These are phyloP conservation scores for Fregetta grallaria DNA, from an alignment of 2,113 vertebrate genomes.

Conservation along the genomic window DNA sequence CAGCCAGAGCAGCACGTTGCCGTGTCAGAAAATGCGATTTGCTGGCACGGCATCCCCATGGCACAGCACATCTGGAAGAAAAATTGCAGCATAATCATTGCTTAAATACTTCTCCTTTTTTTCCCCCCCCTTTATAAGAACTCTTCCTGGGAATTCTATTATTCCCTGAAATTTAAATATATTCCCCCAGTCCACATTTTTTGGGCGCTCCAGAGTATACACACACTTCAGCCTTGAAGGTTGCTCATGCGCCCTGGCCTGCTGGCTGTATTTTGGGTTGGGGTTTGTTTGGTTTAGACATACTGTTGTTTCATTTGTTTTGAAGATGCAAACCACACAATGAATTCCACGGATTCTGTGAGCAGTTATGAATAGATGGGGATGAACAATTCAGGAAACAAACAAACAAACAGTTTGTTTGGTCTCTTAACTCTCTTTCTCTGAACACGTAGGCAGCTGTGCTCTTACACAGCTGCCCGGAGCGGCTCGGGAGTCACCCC, in stretches of 20 bases:
- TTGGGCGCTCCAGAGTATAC: conserved; percentile 10
- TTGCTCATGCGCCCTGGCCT: conserved; percentile 35
- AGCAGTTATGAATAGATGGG: conserved; percentile 26
- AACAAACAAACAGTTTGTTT: conserved; percentile 9
- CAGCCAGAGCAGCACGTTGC: background rate
- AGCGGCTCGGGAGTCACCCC: fast-evolving
- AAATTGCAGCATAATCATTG: background rate
- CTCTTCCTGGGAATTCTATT: background rate
- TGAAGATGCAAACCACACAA: conserved; percentile 64
- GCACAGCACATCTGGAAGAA: background rate
- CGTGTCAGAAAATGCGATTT: background rate
- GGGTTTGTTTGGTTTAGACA: conserved; percentile 63
- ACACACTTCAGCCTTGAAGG: conserved; percentile 15
- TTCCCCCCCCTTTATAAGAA: background rate
- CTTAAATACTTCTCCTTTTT: background rate
- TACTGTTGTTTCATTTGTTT: conserved; percentile 68
- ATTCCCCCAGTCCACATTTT: conserved; percentile 23
- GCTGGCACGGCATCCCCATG: background rate
- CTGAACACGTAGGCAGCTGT: background rate
- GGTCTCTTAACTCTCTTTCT: background rate
- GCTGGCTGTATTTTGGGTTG: conserved; percentile 31
- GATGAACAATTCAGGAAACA: conserved; percentile 19
- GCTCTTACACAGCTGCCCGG: background rate
- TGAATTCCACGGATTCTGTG: conserved; percentile 50
- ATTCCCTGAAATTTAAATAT: conserved; percentile 21